These are phyloP conservation scores for Euproctis similis DNA, from an alignment of 2,888 invertebrate species.

Conservation along the genomic window DNA sequence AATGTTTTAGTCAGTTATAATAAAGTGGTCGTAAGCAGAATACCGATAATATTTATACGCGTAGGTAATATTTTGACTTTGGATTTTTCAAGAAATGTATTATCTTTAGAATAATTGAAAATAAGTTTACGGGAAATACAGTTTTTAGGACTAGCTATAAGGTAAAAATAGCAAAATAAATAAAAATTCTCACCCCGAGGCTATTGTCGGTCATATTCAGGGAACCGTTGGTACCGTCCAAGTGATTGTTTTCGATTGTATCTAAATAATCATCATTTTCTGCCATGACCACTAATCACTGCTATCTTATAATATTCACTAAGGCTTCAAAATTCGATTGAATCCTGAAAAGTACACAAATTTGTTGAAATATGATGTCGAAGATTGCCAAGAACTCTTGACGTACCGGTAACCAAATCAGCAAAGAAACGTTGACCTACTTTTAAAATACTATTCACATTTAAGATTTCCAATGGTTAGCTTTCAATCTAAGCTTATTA, in stretches of 20 bases:
- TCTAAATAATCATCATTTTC: conserved; percentile 73
- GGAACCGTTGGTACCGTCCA: conserved; percentile 79
- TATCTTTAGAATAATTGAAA: no score
- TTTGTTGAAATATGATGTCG: no score
- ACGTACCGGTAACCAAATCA: conserved; percentile 73
- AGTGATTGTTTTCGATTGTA: conserved; percentile 69
- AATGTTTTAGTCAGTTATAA: no score
- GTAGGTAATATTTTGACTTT: no score
- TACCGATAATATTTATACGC: no score
- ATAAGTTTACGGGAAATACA: no score
- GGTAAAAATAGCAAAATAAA: conserved; percentile 9
- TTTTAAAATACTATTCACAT: conserved; percentile 50
- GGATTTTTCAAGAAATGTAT: no score
- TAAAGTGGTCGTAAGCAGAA: no score
- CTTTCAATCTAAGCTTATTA: conserved; percentile 27
- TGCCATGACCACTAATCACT: conserved; percentile 55
- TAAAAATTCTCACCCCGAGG: conserved; percentile 67
- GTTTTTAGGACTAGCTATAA: no score
- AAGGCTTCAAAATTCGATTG: conserved; percentile 30
- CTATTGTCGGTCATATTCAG: conserved; percentile 70
- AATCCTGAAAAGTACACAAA: conserved; percentile 41
- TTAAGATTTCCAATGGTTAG: conserved; percentile 23
- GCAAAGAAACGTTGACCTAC: conserved; percentile 44
- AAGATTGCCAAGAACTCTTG: conserved; percentile 38
- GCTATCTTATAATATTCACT: conserved; percentile 41